These are phyloP conservation scores for Hydroisotoma schaefferi DNA, from an alignment of 2,888 invertebrate species.

Conservation along the genomic window DNA sequence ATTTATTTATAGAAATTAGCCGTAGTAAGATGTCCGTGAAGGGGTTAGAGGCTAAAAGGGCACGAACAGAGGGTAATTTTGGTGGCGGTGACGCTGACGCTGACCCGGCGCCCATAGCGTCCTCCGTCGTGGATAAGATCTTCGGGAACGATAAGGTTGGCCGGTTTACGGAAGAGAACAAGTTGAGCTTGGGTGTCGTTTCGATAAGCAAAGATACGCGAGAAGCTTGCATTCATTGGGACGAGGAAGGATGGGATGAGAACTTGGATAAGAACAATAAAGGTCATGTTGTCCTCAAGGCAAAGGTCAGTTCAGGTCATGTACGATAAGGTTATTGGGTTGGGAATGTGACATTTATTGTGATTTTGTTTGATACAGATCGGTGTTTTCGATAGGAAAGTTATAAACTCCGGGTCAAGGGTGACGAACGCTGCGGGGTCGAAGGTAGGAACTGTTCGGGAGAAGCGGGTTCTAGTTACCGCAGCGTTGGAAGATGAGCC, in stretches of 20 bases:
- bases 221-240: background rate
- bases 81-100: background rate
- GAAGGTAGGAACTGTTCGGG: conserved; percentile 12
- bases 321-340: background rate
- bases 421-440: conserved; percentile 8
- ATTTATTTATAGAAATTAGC: no score
- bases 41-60: no score
- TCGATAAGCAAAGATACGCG: background rate
- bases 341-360: background rate
- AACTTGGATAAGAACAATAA: background rate
- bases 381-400: conserved; percentile 24
- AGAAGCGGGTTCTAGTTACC: conserved; percentile 20
- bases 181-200: background rate
- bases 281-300: background rate
- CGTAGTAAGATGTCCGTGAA: no score
- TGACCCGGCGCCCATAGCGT: background rate
- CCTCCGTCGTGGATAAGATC: background rate
- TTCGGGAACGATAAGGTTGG: conserved; percentile 2
- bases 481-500: conserved; percentile 5
- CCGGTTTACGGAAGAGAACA: background rate
- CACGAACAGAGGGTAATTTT: no score
- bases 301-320: conserved; percentile 2
- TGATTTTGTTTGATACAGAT: no score
- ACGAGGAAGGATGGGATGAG: conserved; percentile 10
- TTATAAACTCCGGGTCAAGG: conserved; percentile 14